Evolutionary conservation across 30 jellyfish, hydroid and myxozoan genomes (phyloP), one percentile per base, ranked within the genome.

Genomic region (Aurelia coerulea): DNA sequence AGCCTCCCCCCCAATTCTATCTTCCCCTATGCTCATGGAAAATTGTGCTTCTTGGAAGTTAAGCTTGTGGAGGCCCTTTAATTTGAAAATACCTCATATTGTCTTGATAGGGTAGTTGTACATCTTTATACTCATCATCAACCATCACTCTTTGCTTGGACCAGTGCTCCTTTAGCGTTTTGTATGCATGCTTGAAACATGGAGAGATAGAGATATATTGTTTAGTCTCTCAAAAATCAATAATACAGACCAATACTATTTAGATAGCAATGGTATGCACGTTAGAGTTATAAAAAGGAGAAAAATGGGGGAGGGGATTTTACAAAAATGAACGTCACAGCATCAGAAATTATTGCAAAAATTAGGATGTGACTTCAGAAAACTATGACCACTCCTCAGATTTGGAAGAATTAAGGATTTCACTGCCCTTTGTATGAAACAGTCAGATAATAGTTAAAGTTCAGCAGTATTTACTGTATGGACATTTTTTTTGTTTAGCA

Each of bases 111-210:
- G 70, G 70, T 6, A 60, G 35, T 17, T 17, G 35, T 4, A 60
- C 35, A 60, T 60, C 35, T 60, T 60, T 60, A 37, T 60, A 60
- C 17, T 51, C 80, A 34, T 35, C 32, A 51, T 70, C 80, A 70
- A 70, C 37, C 19, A 35, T 70, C 7, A 29, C 46, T 70, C 80
- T 70, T 5, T 56, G 80, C 58, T 32, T 4, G 37, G 37, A 52
- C 80, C 80, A 70, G 46, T 70, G 58, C 62, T 70, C 80, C 13
- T 41, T 41, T 10, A 70, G 29, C 10, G 62, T 70, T n/a, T 32
- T 35, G 33, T 17, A 70, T 34, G 62, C 80, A 70, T 29, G 46
- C 80, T 70, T 11, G 37, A 33, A 69, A 69, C 11, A 14, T 19
- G 4, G 17, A 65, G 6, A 62, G 13, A n/a, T 15, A 59, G 4